Evolutionary conservation across 2,888 invertebrate species (phyloP).

Genomic region (Pyrochroa serraticornis): DNA sequence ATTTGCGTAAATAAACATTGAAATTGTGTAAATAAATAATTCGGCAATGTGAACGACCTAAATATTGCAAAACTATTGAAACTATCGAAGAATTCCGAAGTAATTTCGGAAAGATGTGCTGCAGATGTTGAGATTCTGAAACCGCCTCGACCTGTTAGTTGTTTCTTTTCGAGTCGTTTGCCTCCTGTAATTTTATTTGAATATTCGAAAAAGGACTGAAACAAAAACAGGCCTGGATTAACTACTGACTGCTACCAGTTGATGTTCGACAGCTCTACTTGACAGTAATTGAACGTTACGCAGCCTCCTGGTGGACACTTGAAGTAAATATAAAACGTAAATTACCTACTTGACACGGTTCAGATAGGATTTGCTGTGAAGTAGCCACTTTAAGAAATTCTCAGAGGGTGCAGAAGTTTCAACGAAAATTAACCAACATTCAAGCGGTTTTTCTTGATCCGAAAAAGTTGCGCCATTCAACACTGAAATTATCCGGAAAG

Average conservation of each 20-base stretch:
- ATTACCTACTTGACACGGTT: too few species aligned
- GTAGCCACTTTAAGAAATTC: too few species aligned
- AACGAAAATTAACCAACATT: too few species aligned
- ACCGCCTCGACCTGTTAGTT: neutral
- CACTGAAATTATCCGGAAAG: too few species aligned
- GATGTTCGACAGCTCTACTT: neutral
- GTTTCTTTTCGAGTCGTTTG: neutral
- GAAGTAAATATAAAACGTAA: neutral
- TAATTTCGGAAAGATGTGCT: slow-evolving; percentile 3
- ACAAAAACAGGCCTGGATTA: neutral
- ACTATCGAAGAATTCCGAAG: neutral
- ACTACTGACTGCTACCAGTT: neutral
- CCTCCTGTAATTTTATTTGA: neutral
- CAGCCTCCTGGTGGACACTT: slow-evolving; percentile 20
- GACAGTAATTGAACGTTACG: slow-evolving; percentile 12
- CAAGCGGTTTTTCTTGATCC: too few species aligned
- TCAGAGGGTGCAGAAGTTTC: too few species aligned
- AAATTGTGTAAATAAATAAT: neutral
- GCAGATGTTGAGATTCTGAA: neutral
- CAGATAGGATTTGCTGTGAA: too few species aligned
- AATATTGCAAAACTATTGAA: neutral
- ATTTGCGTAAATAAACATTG: neutral
- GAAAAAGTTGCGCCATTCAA: too few species aligned
- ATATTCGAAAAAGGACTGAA: neutral
- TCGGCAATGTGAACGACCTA: neutral